phyloP scores from a whole-genome alignment of 92 coral and sea anemone species.

The Palythoa grandis region DNA sequence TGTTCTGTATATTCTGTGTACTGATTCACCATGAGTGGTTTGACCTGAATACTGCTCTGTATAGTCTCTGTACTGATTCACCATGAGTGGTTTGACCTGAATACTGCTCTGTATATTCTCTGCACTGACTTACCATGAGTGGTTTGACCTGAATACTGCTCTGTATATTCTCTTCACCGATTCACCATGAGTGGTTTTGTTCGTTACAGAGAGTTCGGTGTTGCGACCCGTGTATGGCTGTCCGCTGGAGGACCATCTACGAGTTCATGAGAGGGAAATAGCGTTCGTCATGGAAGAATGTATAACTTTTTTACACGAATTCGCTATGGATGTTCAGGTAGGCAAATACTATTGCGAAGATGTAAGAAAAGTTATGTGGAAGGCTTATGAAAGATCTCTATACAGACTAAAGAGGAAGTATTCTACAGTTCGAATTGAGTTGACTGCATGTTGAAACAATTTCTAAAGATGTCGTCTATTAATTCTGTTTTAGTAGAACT shows the following conservation, averaged over 20 bases:
- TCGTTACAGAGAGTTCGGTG: slow-evolving; percentile 57
- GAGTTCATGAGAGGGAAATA: slow-evolving; percentile 80
- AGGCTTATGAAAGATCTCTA: too few species aligned
- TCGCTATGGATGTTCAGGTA: slow-evolving; percentile 90
- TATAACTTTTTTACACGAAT: slow-evolving; percentile 74
- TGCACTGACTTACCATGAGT: too few species aligned
- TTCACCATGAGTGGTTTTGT: neutral
- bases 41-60: neutral
- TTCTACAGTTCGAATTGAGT: too few species aligned
- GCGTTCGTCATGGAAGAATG: slow-evolving; percentile 91
- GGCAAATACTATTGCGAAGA: neutral
- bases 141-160: neutral
- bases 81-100: too few species aligned
- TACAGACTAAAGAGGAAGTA: too few species aligned
- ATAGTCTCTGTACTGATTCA: neutral
- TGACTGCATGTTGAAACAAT: too few species aligned
- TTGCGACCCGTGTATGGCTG: slow-evolving; percentile 85
- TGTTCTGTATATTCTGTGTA: neutral
- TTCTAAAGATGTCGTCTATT: too few species aligned
- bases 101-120: too few species aligned
- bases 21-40: neutral
- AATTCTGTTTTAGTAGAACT: too few species aligned
- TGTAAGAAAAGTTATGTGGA: too few species aligned
- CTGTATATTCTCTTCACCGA: neutral
- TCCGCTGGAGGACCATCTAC: slow-evolving; percentile 89